Base-by-base conservation (phyloP, 2,113 vertebrate species). In the Chloropsis hardwickii region DNA sequence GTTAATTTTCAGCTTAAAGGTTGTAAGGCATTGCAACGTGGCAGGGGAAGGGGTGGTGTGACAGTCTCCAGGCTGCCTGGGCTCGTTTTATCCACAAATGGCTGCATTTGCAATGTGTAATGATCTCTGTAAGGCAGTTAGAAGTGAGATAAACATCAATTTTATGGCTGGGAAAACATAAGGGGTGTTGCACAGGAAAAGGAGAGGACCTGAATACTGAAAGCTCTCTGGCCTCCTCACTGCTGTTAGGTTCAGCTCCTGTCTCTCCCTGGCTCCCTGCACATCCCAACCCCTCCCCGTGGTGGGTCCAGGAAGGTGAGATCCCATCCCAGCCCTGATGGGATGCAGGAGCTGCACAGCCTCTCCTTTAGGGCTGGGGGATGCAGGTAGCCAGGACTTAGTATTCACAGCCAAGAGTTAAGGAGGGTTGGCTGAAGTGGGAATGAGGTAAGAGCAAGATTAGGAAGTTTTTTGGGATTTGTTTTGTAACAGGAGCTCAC, bases 91-190 rank as follows among this genome's bases (percentile, higher is more conserved):
- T 71, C 91, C 21, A n/a, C 83, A 81, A 94, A 88, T 51, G 83
- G 89, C 72, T 88, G 89, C 64, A 95, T 95, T 94, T 92, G 88
- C 81, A 61, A 47, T 86, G 88, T 91, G 93, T 97, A 89, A 94
- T 95, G 89, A 94, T 95, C 86, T 92, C 94, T 95, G 89, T 56
- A 92, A 96, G 84, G 81, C 94, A 94, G 89, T 95, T 95, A 95
- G 87, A n/a, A 53, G 83, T 0, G 27, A 93, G 92, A 92, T 95
- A 95, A 96, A 90, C 92, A 93, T 90, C 87, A 80, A 62, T 95
- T 94, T 92, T 96, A 91, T 70, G 91, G 81, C 92, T 88, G 86
- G 89, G 69, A 87, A 94, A 96, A 93, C 82, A 86, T 60, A 83
- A 92, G 54, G 80, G 69, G 67, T 67, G 87, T 89, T 86, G 84